A percentile compares a stretch with the other conserved stretches of the same genome.
phyloP scores from a whole-genome alignment of 2,888 invertebrate species.

The Macropis europaea region DNA sequence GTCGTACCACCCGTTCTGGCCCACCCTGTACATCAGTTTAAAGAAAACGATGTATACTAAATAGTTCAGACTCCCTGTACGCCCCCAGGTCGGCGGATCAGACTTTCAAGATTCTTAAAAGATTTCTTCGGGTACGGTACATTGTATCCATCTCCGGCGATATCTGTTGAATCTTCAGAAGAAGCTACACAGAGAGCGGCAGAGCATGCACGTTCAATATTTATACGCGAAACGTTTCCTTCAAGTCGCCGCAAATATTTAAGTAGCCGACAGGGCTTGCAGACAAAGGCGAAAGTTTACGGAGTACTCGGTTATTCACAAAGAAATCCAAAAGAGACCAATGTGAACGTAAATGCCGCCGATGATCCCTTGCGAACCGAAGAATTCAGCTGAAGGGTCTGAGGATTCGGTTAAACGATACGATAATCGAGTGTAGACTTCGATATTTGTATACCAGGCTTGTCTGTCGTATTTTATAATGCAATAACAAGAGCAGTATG shows the following conservation, averaged over 20 bases:
- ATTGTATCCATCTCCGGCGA: too few species aligned
- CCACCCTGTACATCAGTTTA: too few species aligned
- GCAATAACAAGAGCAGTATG: too few species aligned
- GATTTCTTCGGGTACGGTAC: too few species aligned
- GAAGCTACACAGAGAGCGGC: not conserved
- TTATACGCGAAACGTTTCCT: not conserved
- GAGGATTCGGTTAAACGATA: not conserved
- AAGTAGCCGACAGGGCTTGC: not conserved
- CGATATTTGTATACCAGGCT: too few species aligned
- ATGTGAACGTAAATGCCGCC: slow-evolving; percentile 5
- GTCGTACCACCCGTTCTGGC: too few species aligned
- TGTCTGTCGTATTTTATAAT: too few species aligned
- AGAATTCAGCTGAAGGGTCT: not conserved
- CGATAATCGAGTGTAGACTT: not conserved
- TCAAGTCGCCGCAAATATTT: slow-evolving; percentile 13
- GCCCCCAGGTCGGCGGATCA: too few species aligned
- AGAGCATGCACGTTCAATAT: not conserved
- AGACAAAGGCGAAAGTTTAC: slow-evolving; percentile 1
- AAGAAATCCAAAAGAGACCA: slow-evolving; percentile 27
- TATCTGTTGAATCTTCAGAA: too few species aligned
- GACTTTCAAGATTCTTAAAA: too few species aligned
- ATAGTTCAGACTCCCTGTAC: too few species aligned
- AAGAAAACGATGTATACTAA: too few species aligned
- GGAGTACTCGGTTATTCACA: not conserved
- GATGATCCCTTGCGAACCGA: slow-evolving; percentile 21